Percentiles rank a stretch among this genome's conserved stretches.
Evolutionary conservation across 2,797 vertebrate species (phyloP).

Genomic region (Neosilurus mollespiculum): DNA sequence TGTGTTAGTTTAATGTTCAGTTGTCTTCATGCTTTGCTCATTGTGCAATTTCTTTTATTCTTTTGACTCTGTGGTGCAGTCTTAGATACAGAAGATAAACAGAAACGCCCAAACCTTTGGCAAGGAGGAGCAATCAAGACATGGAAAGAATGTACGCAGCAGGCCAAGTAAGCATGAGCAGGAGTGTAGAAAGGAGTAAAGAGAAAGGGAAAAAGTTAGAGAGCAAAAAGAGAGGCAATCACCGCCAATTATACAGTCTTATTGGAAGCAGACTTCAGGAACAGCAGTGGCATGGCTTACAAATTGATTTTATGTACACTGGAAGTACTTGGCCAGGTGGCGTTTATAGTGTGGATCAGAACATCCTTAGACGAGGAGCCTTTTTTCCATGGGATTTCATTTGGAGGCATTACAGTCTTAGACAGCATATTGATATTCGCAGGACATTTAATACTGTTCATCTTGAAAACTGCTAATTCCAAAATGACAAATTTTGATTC

Average conservation of each 20-base stretch:
- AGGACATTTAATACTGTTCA: not conserved
- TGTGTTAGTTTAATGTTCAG: slow-evolving; percentile 10
- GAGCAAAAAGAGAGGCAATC: slow-evolving; percentile 35
- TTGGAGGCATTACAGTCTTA: not conserved
- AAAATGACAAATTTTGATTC: slow-evolving; percentile 3
- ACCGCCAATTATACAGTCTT: slow-evolving; percentile 40
- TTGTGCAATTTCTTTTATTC: slow-evolving; percentile 40
- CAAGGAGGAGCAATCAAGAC: slow-evolving; percentile 69
- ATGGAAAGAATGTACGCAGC: slow-evolving; percentile 70
- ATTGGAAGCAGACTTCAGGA: slow-evolving; percentile 51
- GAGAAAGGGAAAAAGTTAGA: slow-evolving; percentile 26
- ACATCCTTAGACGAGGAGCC: not conserved
- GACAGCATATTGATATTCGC: not conserved
- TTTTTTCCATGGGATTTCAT: not conserved
- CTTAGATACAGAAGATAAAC: slow-evolving; percentile 75
- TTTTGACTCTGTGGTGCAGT: slow-evolving; percentile 32
- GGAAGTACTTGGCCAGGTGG: slow-evolving; percentile 10
- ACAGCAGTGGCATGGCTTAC: slow-evolving; percentile 28
- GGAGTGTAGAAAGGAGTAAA: slow-evolving; percentile 32
- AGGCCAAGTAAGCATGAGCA: slow-evolving; percentile 59
- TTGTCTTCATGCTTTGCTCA: slow-evolving; percentile 20
- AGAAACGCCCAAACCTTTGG: slow-evolving; percentile 67
- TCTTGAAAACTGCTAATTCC: not conserved
- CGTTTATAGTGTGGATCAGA: slow-evolving; percentile 20
- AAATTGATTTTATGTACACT: slow-evolving; percentile 15